These are phyloP conservation scores for Leuciscus waleckii DNA, from an alignment of 2,797 vertebrate genomes.

Conservation along the genomic window DNA sequence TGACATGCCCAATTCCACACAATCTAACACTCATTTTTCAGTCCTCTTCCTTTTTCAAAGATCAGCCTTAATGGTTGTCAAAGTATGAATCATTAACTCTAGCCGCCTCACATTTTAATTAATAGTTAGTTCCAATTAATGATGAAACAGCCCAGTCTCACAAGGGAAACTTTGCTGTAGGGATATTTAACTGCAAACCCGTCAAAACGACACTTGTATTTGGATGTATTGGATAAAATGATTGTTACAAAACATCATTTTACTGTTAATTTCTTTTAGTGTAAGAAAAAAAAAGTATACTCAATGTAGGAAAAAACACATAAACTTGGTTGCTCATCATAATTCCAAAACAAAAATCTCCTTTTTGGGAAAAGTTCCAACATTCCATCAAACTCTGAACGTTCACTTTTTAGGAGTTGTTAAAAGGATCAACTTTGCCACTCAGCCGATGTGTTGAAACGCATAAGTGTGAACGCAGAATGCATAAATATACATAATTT, in stretches of 20 bases:
- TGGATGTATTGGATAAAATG: background rate
- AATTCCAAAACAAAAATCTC: background rate
- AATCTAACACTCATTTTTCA: background rate
- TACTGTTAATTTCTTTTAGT: background rate
- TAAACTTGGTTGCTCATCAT: background rate
- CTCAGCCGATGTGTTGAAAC: background rate
- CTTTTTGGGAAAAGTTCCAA: conserved; percentile 4
- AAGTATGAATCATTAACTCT: background rate
- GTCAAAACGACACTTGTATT: background rate
- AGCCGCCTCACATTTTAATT: background rate
- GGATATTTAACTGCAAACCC: background rate
- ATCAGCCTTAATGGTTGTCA: background rate
- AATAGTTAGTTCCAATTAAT: background rate
- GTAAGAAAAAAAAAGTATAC: background rate
- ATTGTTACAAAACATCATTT: background rate
- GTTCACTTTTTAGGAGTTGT: background rate
- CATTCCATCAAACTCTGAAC: background rate
- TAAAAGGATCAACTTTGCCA: background rate
- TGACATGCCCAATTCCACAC: background rate
- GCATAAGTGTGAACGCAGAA: background rate
- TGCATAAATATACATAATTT: conserved; percentile 39
- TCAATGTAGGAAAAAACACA: background rate
- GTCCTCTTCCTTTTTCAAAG: background rate
- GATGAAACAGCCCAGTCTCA: background rate
- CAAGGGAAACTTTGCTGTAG: background rate